These are phyloP conservation scores for Anisognathus igniventris DNA, from an alignment of 2,797 vertebrate genomes.

Conservation along the genomic window DNA sequence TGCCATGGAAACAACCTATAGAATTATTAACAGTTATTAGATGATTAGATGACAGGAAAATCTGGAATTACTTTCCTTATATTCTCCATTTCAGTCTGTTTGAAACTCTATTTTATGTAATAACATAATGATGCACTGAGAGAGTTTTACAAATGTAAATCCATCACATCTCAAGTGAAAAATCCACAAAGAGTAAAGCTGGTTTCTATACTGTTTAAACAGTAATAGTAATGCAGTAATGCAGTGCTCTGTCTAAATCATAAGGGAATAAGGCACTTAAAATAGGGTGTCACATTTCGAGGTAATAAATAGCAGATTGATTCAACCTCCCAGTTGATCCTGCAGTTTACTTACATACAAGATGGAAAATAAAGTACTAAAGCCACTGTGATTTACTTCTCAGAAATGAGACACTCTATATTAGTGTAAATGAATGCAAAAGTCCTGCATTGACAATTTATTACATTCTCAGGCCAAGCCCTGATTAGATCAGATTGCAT, in stretches of 20 bases:
- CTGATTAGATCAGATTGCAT: constrained; percentile 69
- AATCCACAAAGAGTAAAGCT: constrained; percentile 68
- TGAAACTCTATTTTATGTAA: constrained; percentile 45
- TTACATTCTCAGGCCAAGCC: constrained; percentile 64
- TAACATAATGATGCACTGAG: constrained; percentile 55
- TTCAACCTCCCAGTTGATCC: constrained; percentile 92
- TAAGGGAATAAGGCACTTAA: constrained; percentile 90
- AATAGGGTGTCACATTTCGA: constrained; percentile 93
- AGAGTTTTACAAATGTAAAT: constrained; percentile 73
- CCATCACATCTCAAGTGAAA: constrained; percentile 60
- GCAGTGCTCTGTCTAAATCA: constrained; percentile 85
- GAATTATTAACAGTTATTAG: background rate
- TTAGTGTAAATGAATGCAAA: constrained; percentile 83
- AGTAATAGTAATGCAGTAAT: too few species aligned
- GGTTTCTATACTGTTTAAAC: constrained; percentile 77
- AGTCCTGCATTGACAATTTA: constrained; percentile 83
- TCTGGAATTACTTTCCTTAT: background rate
- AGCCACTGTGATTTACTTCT: constrained; percentile 86
- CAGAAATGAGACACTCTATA: constrained; percentile 86
- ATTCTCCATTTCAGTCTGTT: constrained; percentile 16
- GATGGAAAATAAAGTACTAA: constrained; percentile 87
- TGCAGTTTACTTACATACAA: constrained; percentile 88
- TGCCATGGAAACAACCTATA: background rate
- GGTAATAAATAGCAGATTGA: constrained; percentile 99
- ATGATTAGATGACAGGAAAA: background rate